Evolutionary conservation across 1,140 invertebrate genomes (phyloP), one percentile per base, ranked within the genome.

Genomic region (Zeugodacus cucurbitae): DNA sequence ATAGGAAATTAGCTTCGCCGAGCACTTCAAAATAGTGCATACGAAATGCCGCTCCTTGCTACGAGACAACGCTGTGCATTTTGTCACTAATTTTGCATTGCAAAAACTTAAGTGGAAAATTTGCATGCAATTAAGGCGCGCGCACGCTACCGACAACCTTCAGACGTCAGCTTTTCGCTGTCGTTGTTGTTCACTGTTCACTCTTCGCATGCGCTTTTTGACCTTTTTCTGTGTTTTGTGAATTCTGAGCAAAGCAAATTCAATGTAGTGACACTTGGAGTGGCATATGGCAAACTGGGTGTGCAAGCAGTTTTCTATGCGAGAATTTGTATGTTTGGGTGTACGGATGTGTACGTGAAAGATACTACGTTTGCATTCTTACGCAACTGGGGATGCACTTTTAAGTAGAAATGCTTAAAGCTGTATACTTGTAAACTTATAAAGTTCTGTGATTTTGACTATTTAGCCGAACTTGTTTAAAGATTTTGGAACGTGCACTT

Each of bases 31-130:
- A 74, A 74, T 74, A 29, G 17, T 74, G 70, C 32, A 74, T 74
- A 74, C 70, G 70, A 74, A 74, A 74, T 74, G 70, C 37, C 20
- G n/a, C 34, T 44, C 37, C n/a, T 41, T 22, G 70, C 70, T 6
- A n/a, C 37, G 32, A 20, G 70, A 37, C 70, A 74, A 74, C 70
- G 70, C 37, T 74, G 70, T 74, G 37, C 70, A 74, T 74, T 74
- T 62, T 41, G 70, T 74, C 70, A 37, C 70, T 74, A 74, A 74
- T 74, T 74, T 74, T 74, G 70, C 70, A 74, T 41, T 74, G 70
- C 70, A 74, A 41, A 74, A 74, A 74, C 70, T 74, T 74, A 74
- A 74, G 70, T 74, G 70, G 70, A 74, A 74, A 74, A 74, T 74
- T 74, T 74, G 70, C 70, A 74, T 74, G 70, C 70, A 74, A 74